Conservation (phyloP, 2,113 vertebrate species). For the Pungitius pungitius region DNA sequence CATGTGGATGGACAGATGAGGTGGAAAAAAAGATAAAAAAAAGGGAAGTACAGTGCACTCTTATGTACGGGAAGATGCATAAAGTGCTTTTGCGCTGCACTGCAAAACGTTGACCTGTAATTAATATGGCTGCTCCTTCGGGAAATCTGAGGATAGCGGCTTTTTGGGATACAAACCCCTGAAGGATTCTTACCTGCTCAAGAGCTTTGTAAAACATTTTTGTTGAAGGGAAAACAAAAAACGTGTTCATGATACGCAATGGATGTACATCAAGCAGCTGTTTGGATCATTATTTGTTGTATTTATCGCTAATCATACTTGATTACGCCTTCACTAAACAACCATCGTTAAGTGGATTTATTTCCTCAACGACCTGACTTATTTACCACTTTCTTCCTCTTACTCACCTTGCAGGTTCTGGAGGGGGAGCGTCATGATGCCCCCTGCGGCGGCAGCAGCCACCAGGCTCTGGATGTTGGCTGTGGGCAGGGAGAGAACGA, state of each 20-base stretch:
- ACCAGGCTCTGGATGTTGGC: constrained; percentile 98
- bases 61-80: constrained; percentile 69
- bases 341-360: neutral
- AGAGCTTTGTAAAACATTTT: constrained; percentile 55
- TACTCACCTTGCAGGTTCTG: constrained; percentile 99
- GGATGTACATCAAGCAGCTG: constrained; percentile 11
- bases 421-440: constrained; percentile 98
- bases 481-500: constrained; percentile 96
- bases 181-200: constrained; percentile 66
- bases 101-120: constrained; percentile 84
- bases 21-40: constrained; percentile 70
- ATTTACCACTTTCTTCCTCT: constrained; percentile 23
- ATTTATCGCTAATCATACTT: constrained; percentile 10
- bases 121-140: constrained; percentile 75
- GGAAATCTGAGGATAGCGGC: constrained; percentile 66
- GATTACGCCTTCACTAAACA: neutral
- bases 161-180: constrained; percentile 70
- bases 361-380: neutral
- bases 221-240: constrained; percentile 38
- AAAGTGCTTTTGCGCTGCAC: constrained; percentile 78
- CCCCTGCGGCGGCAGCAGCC: constrained; percentile 96
- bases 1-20: constrained; percentile 78
- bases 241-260: constrained; percentile 21
- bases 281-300: constrained; percentile 7
- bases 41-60: constrained; percentile 69